Conservation (phyloP, 2,113 vertebrate species). For the Stegastes partitus region DNA sequence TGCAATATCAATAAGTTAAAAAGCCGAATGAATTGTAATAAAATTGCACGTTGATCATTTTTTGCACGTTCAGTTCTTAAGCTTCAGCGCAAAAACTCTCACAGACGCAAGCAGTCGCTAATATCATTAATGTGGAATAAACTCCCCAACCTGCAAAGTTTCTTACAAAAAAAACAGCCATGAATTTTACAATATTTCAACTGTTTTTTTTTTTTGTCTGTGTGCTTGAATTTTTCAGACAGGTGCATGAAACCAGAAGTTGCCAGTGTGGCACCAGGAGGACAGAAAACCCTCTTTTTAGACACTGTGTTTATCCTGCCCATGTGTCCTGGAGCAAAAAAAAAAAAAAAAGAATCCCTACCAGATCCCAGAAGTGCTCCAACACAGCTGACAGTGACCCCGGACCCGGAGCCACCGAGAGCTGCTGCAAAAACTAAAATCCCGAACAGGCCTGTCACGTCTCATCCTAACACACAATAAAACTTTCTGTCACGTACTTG, state of each 20-base stretch:
- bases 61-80: neutral
- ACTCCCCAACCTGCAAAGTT: neutral
- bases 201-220: neutral
- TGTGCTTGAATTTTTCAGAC: neutral
- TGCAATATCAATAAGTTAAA: neutral
- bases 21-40: neutral
- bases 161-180: no score
- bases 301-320: conserved; percentile 3
- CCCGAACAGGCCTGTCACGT: neutral
- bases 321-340: neutral
- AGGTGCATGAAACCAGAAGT: neutral
- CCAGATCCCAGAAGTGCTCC: conserved; percentile 6
- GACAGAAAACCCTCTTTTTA: neutral
- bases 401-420: conserved; percentile 15
- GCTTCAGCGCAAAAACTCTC: neutral
- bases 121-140: no score
- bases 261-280: neutral
- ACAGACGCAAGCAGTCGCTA: neutral
- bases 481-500: neutral
- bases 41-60: conserved; percentile 7
- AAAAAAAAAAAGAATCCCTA: neutral
- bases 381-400: conserved; percentile 18
- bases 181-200: neutral
- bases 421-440: neutral
- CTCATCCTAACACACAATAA: neutral